Percentiles rank a stretch among this genome's conserved stretches.
These are phyloP conservation scores for Salvelinus fontinalis DNA, from an alignment of 2,113 vertebrate genomes.

Conservation along the genomic window DNA sequence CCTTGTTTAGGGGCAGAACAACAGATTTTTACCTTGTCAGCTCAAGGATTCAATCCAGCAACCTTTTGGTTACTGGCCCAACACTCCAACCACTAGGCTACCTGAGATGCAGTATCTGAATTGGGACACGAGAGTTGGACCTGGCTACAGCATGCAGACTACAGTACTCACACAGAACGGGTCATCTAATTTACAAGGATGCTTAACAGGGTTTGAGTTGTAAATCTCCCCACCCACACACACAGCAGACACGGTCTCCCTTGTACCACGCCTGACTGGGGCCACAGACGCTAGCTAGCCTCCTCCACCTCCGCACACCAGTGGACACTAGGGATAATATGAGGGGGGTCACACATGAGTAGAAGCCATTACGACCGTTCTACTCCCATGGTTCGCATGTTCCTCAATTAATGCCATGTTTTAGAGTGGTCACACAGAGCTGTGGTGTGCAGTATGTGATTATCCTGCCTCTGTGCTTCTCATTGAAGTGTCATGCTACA, in stretches of 20 bases:
- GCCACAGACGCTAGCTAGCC: not conserved
- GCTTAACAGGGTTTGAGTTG: constrained; percentile 3
- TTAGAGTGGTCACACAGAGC: not conserved
- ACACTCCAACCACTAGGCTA: too few species aligned
- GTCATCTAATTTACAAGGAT: constrained; percentile 1
- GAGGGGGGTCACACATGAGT: constrained; percentile 12
- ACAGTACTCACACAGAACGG: constrained; percentile 20
- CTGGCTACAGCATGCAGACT: not conserved
- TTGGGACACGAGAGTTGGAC: not conserved
- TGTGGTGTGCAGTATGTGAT: not conserved
- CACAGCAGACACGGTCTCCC: not conserved
- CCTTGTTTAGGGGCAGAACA: too few species aligned
- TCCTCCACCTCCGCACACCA: constrained; percentile 2
- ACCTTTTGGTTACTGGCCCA: too few species aligned
- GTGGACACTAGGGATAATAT: not conserved
- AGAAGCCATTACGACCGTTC: not conserved
- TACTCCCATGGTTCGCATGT: not conserved
- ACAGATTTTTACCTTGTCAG: too few species aligned
- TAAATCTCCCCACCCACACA: constrained; percentile 12
- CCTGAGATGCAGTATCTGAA: not conserved
- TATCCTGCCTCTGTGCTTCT: not conserved
- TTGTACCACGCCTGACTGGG: not conserved
- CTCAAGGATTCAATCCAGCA: too few species aligned
- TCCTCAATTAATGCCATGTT: not conserved
- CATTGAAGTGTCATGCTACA: not conserved